These are phyloP conservation scores for Bufo gargarizans DNA, from an alignment of 2,113 vertebrate species.

Conservation along the genomic window DNA sequence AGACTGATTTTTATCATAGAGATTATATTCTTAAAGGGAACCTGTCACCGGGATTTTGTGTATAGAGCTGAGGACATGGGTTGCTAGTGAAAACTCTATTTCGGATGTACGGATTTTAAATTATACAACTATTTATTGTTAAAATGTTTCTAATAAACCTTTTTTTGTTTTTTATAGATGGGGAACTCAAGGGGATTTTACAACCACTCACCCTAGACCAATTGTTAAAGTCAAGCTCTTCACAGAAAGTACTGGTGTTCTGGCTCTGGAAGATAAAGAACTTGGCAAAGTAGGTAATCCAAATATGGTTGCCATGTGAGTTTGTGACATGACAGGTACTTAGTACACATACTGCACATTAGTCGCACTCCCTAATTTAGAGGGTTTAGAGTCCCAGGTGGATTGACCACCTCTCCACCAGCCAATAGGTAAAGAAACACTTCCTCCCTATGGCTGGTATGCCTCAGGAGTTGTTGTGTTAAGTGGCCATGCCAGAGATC, in stretches of 20 bases:
- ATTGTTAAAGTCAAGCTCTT: conserved; percentile 97
- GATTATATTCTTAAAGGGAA: too few relatives aligned
- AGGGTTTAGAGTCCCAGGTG: background rate
- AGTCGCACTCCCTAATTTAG: background rate
- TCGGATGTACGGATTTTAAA: background rate
- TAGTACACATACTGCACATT: too few relatives aligned
- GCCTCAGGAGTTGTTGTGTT: background rate
- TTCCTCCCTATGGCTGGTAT: background rate
- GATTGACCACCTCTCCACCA: background rate
- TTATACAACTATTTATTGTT: background rate
- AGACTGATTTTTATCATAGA: too few relatives aligned
- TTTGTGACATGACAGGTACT: background rate
- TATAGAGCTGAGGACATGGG: too few relatives aligned
- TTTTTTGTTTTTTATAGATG: conserved; percentile 81
- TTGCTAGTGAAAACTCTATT: background rate
- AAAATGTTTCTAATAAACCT: background rate
- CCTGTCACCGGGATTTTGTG: too few relatives aligned
- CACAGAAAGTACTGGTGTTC: conserved; percentile 92
- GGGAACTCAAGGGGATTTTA: conserved; percentile 98
- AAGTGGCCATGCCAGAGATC: too few relatives aligned
- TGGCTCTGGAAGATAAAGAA: conserved; percentile 97
- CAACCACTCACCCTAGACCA: conserved; percentile 90
- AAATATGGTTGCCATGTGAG: background rate
- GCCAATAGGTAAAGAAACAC: background rate
- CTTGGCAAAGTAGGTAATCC: conserved; percentile 82